Base-by-base conservation (phyloP, 2,113 vertebrate species). In the Zosterops japonicus region DNA sequence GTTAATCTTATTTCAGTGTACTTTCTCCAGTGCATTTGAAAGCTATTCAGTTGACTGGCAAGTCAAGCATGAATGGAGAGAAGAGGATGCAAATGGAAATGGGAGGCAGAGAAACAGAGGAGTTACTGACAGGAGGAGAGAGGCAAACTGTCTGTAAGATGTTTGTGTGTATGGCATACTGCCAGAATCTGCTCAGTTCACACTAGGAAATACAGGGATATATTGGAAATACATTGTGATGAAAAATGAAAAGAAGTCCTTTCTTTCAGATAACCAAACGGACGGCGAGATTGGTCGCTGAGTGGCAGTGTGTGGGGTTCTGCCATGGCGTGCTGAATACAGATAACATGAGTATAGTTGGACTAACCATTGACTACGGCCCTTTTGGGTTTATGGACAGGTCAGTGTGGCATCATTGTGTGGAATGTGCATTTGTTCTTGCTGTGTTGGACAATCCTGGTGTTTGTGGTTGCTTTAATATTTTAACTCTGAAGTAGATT, bases 271-370 rank as follows among this genome's bases (percentile, higher is more conserved):
- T 99, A 94, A 98, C 98, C 7, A 89, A 59, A 9, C 98, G 99
- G 17, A 99, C 99, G 0, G 99, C 99, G 9, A 97, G 97, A 9
- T 60, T 99, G 88, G 99, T 99, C 91, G 99, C 99, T 4, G 99
- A 99, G 16, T 99, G 99, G 99, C 99, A 99, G 88, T 99, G 99
- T 89, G 98, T 99, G 16, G 99, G 99, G 46, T 99, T 99, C 93
- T 99, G 99, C 97, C 99, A 99, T 3, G 99, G 99, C 0, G 99
- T 99, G 83, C 98, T 99, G 85, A 99, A 99, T 92, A 99, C 99
- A 0, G 99, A 99, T 93, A 99, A 99, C 89, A 99, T 99, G 99
- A 99, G 99, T 90, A 98, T 99, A 19, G 90, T 99, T 92, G 99
- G 99, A 50, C 97, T 99, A 6, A 99, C 99, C 20, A 97, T 99